Evolutionary conservation across 2,888 invertebrate genomes (phyloP).

Genomic region (Dione vanillae): DNA sequence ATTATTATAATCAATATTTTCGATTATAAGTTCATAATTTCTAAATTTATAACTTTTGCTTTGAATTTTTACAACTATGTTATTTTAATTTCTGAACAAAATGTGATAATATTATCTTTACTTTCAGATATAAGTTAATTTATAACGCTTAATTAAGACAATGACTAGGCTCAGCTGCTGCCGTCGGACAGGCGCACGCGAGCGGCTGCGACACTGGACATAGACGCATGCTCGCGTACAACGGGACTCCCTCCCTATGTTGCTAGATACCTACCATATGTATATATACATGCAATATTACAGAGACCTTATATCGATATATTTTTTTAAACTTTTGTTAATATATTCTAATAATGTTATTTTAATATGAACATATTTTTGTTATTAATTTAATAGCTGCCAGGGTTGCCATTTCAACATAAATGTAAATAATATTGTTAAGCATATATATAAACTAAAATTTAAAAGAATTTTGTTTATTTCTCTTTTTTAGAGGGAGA

Average conservation of each 20-base stretch:
- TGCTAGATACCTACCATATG: neutral
- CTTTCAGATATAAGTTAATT: slow-evolving; percentile 52
- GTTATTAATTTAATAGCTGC: too few relatives aligned
- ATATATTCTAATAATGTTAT: too few relatives aligned
- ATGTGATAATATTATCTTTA: slow-evolving; percentile 39
- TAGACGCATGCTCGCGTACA: slow-evolving; percentile 26
- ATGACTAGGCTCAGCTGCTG: slow-evolving; percentile 72
- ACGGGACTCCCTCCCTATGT: slow-evolving; percentile 18
- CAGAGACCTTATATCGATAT: neutral
- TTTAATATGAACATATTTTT: too few relatives aligned
- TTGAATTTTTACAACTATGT: slow-evolving; percentile 33
- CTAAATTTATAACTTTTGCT: slow-evolving; percentile 27
- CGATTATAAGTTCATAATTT: slow-evolving; percentile 24
- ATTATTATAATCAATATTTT: slow-evolving; percentile 28
- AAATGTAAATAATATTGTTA: too few relatives aligned
- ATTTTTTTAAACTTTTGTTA: too few relatives aligned
- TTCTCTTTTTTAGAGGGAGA: too few relatives aligned
- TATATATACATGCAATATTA: neutral
- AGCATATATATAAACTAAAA: too few relatives aligned
- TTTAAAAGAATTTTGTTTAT: too few relatives aligned
- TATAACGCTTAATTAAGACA: slow-evolving; percentile 72
- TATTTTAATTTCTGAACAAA: slow-evolving; percentile 37
- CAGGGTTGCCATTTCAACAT: too few relatives aligned
- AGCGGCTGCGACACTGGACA: slow-evolving; percentile 44
- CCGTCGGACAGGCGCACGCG: slow-evolving; percentile 75